phyloP scores from a whole-genome alignment of 2,113 vertebrate species.

The Passer domesticus region DNA sequence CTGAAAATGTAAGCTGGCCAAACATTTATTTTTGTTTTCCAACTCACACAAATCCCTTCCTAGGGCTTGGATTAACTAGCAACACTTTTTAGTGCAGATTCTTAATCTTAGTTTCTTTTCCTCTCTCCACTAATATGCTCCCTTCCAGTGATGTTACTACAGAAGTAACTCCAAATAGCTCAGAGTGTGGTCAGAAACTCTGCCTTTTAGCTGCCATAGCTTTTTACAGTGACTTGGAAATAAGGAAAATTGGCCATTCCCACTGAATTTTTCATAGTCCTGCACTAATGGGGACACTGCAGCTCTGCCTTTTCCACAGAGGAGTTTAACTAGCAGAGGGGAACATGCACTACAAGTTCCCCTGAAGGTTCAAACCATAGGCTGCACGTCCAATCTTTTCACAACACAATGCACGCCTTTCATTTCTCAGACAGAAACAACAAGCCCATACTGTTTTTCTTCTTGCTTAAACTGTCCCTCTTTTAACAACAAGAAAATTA shows the following conservation, averaged over 20 bases:
- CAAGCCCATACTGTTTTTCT: neutral
- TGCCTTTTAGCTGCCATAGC: neutral
- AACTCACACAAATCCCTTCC: neutral
- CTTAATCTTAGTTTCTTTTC: neutral
- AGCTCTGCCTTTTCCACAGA: neutral
- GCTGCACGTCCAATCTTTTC: neutral
- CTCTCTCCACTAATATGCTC: neutral
- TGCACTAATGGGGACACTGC: neutral
- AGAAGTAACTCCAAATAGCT: neutral
- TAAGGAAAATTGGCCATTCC: neutral
- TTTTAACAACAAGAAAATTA: neutral
- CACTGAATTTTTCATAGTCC: neutral
- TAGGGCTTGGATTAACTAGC: neutral
- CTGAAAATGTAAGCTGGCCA: neutral
- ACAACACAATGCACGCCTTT: neutral
- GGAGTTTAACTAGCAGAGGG: neutral
- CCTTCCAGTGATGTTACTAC: neutral
- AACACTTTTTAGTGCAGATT: neutral
- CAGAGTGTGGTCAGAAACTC: neutral
- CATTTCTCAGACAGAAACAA: neutral
- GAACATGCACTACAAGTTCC: neutral
- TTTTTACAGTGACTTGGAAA: neutral
- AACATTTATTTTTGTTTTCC: conserved; percentile 5
- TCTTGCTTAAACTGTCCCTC: neutral
- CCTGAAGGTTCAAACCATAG: neutral